Percentiles rank a stretch among this genome's conserved stretches.
These are phyloP conservation scores for Heliconius erato DNA, from an alignment of 2,888 invertebrate genomes.

Conservation along the genomic window DNA sequence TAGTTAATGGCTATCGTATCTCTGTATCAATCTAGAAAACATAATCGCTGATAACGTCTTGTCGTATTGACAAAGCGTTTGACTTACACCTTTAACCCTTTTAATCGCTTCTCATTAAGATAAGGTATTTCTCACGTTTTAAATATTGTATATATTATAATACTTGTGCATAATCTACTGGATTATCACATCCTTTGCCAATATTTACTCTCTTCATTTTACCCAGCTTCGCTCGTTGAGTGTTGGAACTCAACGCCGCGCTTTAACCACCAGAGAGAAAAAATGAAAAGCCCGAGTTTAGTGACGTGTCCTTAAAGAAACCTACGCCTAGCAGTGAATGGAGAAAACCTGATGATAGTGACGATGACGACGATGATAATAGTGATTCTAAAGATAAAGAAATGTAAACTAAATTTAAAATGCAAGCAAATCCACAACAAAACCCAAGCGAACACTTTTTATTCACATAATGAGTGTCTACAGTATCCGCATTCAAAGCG, in stretches of 20 bases:
- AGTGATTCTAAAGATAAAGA: no score
- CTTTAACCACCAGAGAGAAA: not conserved
- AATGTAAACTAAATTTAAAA: not conserved
- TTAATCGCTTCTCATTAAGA: slow-evolving; percentile 44
- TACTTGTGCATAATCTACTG: no score
- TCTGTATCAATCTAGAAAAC: slow-evolving; percentile 22
- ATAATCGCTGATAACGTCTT: slow-evolving; percentile 17
- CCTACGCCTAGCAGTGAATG: not conserved
- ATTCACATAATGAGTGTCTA: not conserved
- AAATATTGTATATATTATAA: not conserved
- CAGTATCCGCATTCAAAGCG: slow-evolving; percentile 60
- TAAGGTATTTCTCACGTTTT: slow-evolving; percentile 9
- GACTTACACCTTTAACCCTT: slow-evolving; percentile 33
- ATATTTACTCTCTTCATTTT: no score
- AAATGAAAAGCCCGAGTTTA: not conserved
- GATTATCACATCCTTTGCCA: no score
- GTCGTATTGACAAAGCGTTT: slow-evolving; percentile 39
- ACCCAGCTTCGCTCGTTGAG: no score
- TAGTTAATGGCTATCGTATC: slow-evolving; percentile 11
- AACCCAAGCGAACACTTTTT: not conserved
- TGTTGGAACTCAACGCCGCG: no score
- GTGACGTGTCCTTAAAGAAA: not conserved
- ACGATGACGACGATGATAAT: not conserved
- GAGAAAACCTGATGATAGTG: not conserved
- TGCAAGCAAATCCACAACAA: not conserved